These are phyloP conservation scores for Meteorus colon DNA, from an alignment of 2,888 invertebrate species.

Conservation along the genomic window DNA sequence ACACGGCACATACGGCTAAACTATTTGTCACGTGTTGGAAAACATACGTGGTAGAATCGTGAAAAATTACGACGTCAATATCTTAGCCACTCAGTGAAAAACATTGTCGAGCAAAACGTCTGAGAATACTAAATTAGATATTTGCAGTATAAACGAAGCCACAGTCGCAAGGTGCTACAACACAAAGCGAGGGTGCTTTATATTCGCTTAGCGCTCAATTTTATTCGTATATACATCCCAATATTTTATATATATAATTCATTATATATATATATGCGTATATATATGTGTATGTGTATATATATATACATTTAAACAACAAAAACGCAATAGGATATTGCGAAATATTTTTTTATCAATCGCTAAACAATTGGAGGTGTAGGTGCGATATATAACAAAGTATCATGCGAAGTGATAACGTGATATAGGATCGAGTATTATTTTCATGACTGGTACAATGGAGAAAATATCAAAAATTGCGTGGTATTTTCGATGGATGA, in stretches of 20 bases:
- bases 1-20: slow-evolving; percentile 2
- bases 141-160: slow-evolving; percentile 43
- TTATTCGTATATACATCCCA: background rate
- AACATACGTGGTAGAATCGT: slow-evolving; percentile 50
- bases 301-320: slow-evolving; percentile 27
- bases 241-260: too few species aligned
- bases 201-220: slow-evolving; percentile 2
- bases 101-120: slow-evolving; percentile 19
- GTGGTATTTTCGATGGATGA: slow-evolving; percentile 61
- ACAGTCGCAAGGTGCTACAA: slow-evolving; percentile 39
- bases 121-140: slow-evolving; percentile 49
- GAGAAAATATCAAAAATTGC: slow-evolving; percentile 63
- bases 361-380: slow-evolving; percentile 21
- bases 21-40: slow-evolving; percentile 22
- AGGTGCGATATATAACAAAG: slow-evolving; percentile 49
- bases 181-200: slow-evolving; percentile 37
- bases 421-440: slow-evolving; percentile 49
- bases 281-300: background rate
- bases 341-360: slow-evolving; percentile 32
- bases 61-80: slow-evolving; percentile 45
- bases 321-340: slow-evolving; percentile 47
- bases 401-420: slow-evolving; percentile 59
- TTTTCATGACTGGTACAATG: slow-evolving; percentile 52
- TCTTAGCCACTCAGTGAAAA: slow-evolving; percentile 19
- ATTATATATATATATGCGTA: too few species aligned